A percentile compares a stretch with the other conserved stretches of the same genome.
These are phyloP conservation scores for Salmo trutta DNA, from an alignment of 2,797 vertebrate species.

Conservation along the genomic window DNA sequence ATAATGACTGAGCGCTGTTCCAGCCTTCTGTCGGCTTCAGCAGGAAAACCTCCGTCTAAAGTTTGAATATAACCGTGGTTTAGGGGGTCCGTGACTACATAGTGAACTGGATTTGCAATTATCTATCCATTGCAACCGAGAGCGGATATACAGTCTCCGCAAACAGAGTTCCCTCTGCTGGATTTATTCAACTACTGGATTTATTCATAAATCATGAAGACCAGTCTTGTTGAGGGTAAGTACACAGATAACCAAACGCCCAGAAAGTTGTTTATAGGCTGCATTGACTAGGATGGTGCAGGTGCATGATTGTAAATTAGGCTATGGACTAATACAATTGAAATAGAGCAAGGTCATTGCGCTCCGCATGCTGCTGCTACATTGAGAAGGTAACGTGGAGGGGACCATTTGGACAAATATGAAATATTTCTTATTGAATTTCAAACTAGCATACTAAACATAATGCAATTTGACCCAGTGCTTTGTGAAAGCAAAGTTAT, in stretches of 20 bases:
- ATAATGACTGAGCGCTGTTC: constrained; percentile 77
- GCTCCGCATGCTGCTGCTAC: constrained; percentile 7
- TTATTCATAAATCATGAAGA: constrained; percentile 76
- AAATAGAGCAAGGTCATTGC: constrained; percentile 27
- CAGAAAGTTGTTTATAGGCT: constrained; percentile 51
- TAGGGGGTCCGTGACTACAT: constrained; percentile 46
- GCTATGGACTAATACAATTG: constrained; percentile 49
- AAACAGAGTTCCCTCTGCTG: constrained; percentile 61
- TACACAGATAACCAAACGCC: constrained; percentile 28
- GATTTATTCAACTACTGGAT: constrained; percentile 71
- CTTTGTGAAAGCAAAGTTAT: no score
- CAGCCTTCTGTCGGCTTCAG: constrained; percentile 67
- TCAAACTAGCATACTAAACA: no score
- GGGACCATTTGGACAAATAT: background rate
- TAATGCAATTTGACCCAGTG: no score
- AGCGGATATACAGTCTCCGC: constrained; percentile 58
- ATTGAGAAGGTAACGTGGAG: constrained; percentile 13
- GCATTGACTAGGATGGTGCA: constrained; percentile 23
- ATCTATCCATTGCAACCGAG: constrained; percentile 55
- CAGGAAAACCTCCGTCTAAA: constrained; percentile 77
- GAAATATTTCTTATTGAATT: no score
- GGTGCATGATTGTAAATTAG: constrained; percentile 33
- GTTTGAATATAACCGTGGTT: constrained; percentile 67
- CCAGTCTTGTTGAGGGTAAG: constrained; percentile 75
- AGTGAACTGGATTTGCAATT: constrained; percentile 66